phyloP scores from a whole-genome alignment of 2,113 vertebrate genomes.

The Geothlypis trichas region DNA sequence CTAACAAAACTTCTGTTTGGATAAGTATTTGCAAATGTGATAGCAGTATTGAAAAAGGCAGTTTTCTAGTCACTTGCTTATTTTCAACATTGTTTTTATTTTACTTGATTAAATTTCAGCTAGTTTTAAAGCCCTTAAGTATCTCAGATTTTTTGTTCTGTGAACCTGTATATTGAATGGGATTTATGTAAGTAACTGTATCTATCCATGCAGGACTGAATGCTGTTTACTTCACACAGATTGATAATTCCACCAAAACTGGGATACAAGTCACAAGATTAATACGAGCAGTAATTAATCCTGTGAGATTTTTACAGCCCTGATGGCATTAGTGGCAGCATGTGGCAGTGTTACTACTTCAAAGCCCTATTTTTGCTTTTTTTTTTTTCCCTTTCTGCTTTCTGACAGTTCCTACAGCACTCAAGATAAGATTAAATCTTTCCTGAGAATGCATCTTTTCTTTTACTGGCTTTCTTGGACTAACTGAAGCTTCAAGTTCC shows the following conservation, averaged over 20 bases:
- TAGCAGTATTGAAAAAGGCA: background rate
- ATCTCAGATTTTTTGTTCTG: background rate
- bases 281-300: background rate
- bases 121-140: background rate
- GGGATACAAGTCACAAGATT: background rate
- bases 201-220: background rate
- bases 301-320: background rate
- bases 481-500: background rate
- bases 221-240: background rate
- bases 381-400: background rate
- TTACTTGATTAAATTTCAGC: background rate
- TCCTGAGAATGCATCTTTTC: background rate
- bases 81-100: background rate
- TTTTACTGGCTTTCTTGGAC: background rate
- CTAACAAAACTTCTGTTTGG: background rate
- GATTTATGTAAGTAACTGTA: background rate
- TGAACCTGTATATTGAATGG: background rate
- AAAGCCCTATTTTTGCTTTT: background rate
- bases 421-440: background rate
- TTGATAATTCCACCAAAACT: background rate
- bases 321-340: background rate
- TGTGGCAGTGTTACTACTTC: background rate
- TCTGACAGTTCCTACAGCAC: background rate
- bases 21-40: background rate
- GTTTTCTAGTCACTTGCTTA: background rate